phyloP scores from a whole-genome alignment of 1,140 invertebrate species.

The Anadara kagoshimensis region DNA sequence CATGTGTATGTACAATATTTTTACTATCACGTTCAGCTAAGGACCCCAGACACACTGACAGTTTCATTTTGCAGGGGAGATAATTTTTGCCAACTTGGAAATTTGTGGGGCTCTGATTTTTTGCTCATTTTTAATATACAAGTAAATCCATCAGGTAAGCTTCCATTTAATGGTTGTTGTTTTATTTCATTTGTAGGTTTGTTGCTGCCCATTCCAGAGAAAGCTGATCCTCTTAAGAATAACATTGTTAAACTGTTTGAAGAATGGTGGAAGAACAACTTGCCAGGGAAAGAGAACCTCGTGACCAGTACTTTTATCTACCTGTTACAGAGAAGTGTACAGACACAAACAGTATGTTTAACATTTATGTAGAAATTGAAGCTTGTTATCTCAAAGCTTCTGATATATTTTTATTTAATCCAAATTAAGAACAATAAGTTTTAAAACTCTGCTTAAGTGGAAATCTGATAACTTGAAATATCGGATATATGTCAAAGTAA shows the following conservation, averaged over 20 bases:
- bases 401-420: too few relatives aligned
- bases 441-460: neutral
- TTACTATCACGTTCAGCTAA: too few relatives aligned
- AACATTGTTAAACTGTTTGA: constrained; percentile 56
- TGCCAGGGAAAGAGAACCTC: constrained; percentile 53
- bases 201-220: constrained; percentile 46
- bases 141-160: too few relatives aligned
- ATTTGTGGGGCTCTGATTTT: too few relatives aligned
- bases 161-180: too few relatives aligned
- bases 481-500: constrained; percentile 7
- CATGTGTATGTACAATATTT: too few relatives aligned
- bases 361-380: neutral
- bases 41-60: too few relatives aligned
- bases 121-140: too few relatives aligned
- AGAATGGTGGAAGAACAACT: constrained; percentile 50
- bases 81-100: too few relatives aligned
- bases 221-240: constrained; percentile 48
- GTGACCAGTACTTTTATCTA: constrained; percentile 55
- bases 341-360: constrained; percentile 43
- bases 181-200: constrained; percentile 45
- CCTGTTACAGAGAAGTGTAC: constrained; percentile 49
- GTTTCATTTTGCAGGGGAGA: too few relatives aligned
- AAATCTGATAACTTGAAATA: too few relatives aligned
- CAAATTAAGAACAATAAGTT: neutral
- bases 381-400: too few relatives aligned